These are phyloP conservation scores for Bucco capensis DNA, from an alignment of 2,113 vertebrate species.

Conservation along the genomic window DNA sequence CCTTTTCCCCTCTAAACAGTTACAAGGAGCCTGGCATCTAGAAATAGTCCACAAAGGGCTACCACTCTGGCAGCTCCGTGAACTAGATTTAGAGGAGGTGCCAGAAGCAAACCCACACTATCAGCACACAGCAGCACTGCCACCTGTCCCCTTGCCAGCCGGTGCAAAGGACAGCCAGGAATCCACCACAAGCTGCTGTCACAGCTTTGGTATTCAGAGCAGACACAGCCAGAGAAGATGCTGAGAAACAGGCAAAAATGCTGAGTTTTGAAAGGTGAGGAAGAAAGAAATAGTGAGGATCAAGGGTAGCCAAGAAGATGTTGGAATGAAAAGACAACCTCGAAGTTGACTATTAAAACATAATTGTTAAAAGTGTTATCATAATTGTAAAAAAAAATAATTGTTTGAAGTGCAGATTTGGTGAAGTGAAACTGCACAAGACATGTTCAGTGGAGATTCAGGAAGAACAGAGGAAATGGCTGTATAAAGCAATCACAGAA, in stretches of 20 bases:
- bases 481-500: not conserved
- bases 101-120: not conserved
- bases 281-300: not conserved
- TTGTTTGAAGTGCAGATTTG: not conserved
- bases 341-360: not conserved
- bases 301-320: not conserved
- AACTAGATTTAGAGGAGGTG: not conserved
- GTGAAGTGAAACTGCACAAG: not conserved
- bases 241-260: not conserved
- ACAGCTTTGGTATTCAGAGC: not conserved
- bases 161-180: not conserved
- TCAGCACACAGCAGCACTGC: not conserved
- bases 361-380: not conserved
- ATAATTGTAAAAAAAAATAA: not conserved
- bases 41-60: not conserved
- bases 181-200: not conserved
- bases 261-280: not conserved
- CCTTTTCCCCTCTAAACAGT: not conserved
- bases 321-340: not conserved
- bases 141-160: not conserved
- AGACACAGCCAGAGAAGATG: not conserved
- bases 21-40: not conserved
- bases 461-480: not conserved
- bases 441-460: not conserved
- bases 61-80: not conserved